phyloP scores from a whole-genome alignment of 1,140 invertebrate species.

The Drosophila lacertosa region DNA sequence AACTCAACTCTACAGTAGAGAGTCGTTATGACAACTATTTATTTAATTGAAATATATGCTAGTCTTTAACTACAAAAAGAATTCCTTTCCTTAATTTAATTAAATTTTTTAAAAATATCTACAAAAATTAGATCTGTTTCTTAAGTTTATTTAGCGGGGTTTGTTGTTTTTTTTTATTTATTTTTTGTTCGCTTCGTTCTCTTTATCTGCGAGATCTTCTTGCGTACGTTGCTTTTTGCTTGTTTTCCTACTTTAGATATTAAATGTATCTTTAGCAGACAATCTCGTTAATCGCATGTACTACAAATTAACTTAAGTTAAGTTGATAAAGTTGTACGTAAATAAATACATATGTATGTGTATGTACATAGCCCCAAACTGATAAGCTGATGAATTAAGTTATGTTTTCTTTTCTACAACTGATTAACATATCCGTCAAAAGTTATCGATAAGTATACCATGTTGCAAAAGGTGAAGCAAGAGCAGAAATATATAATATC shows the following conservation, averaged over 20 bases:
- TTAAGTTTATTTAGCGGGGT: too few species aligned
- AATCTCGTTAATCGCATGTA: constrained; percentile 23
- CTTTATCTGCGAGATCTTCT: not conserved
- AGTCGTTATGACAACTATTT: not conserved
- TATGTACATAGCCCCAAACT: constrained; percentile 4
- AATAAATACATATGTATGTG: not conserved
- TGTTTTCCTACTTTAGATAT: constrained; percentile 6
- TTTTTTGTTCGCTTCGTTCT: not conserved
- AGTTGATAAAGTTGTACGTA: constrained; percentile 17
- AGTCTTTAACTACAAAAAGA: too few species aligned
- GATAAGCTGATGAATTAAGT: constrained; percentile 7
- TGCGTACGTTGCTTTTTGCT: too few species aligned
- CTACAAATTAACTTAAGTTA: not conserved
- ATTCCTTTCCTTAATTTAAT: too few species aligned
- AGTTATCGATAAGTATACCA: not conserved
- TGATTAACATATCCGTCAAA: too few species aligned
- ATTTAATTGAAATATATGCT: not conserved
- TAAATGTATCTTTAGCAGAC: not conserved
- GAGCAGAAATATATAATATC: too few species aligned
- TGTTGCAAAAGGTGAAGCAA: too few species aligned
- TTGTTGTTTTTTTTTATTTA: too few species aligned
- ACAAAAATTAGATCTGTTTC: too few species aligned
- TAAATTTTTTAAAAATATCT: too few species aligned
- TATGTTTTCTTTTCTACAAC: not conserved
- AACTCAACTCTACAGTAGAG: not conserved